phyloP scores from a whole-genome alignment of 2,888 invertebrate genomes.

The Phlogophora meticulosa region DNA sequence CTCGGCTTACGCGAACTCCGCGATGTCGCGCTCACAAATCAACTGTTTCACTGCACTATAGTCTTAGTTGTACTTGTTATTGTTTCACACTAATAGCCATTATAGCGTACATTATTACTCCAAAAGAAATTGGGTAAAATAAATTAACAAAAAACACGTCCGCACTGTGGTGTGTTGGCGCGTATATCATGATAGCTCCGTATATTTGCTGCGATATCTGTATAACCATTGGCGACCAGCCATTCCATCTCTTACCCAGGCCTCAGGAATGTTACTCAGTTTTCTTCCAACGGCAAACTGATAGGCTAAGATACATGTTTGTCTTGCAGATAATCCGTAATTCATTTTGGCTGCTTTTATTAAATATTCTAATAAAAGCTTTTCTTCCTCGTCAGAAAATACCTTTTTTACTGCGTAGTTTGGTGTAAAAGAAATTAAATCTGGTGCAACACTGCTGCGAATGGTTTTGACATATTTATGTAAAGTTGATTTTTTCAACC shows the following conservation, averaged over 20 bases:
- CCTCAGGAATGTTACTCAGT: constrained; percentile 5
- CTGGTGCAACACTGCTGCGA: no score
- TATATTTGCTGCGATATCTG: constrained; percentile 5
- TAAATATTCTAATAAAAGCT: constrained; percentile 10
- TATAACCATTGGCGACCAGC: constrained; percentile 1
- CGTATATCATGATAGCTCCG: no score
- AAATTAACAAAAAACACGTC: constrained; percentile 2
- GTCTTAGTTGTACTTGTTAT: not conserved
- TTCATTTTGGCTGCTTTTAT: constrained; percentile 1
- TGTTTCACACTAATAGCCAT: not conserved
- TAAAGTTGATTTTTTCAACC: no score
- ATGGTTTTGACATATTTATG: no score
- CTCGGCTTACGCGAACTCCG: no score
- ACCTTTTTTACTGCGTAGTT: not conserved
- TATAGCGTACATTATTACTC: constrained; percentile 6
- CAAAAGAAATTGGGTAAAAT: constrained; percentile 9
- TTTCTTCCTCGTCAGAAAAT: constrained; percentile 12
- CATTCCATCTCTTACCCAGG: constrained; percentile 7
- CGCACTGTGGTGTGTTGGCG: no score
- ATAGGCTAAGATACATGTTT: constrained; percentile 4
- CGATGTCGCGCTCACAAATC: no score
- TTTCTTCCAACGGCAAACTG: constrained; percentile 7
- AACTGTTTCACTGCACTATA: constrained; percentile 1
- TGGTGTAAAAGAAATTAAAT: no score
- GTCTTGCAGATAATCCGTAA: constrained; percentile 6